These are phyloP conservation scores for Aporrectodea caliginosa DNA, from an alignment of 1,140 invertebrate species.

Conservation along the genomic window DNA sequence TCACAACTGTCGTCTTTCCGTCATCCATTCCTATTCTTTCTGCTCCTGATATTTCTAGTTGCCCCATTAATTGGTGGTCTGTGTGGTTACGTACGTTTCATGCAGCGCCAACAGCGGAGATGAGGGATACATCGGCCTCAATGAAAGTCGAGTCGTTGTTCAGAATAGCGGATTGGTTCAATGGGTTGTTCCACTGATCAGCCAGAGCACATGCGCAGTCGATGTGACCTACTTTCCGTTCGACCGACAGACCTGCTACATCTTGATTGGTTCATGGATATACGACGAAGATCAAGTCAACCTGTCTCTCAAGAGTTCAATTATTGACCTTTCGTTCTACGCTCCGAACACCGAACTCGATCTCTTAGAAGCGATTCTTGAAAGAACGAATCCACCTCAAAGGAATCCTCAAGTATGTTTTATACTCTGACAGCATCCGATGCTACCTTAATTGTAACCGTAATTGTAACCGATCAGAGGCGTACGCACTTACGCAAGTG, in stretches of 20 bases:
- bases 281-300: slow-evolving; percentile 89
- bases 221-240: slow-evolving; percentile 70
- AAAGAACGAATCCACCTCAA: slow-evolving; percentile 30
- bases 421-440: too few species aligned
- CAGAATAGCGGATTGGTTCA: slow-evolving; percentile 39
- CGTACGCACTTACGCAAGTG: too few species aligned
- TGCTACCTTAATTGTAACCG: too few species aligned
- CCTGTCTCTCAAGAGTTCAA: slow-evolving; percentile 34
- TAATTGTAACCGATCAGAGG: too few species aligned
- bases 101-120: slow-evolving; percentile 44
- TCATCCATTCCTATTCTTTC: too few species aligned
- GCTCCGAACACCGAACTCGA: slow-evolving; percentile 48
- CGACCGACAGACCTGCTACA: slow-evolving; percentile 91
- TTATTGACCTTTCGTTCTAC: slow-evolving; percentile 43
- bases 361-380: slow-evolving; percentile 32
- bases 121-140: slow-evolving; percentile 47
- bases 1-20: too few species aligned
- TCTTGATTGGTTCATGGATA: slow-evolving; percentile 98
- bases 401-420: slow-evolving; percentile 34
- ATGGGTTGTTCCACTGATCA: slow-evolving; percentile 50
- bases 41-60: background rate
- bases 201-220: slow-evolving; percentile 46
- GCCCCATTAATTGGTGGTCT: background rate
- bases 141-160: slow-evolving; percentile 45
- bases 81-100: background rate